These are phyloP conservation scores for Drosophila nannoptera DNA, from an alignment of 1,140 invertebrate species.

Conservation along the genomic window DNA sequence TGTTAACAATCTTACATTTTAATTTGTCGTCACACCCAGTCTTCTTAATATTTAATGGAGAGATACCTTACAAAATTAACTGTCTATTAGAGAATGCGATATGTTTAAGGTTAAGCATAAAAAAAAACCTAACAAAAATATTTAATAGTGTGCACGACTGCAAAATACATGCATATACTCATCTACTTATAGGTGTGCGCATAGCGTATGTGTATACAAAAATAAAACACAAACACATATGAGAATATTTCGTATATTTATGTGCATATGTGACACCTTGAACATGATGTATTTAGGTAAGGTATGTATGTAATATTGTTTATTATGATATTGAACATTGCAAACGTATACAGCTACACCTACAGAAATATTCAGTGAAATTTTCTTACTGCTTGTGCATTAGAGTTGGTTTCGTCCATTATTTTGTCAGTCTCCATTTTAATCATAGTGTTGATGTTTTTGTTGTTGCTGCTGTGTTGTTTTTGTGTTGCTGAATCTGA, in stretches of 20 bases:
- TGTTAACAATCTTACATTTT: no score
- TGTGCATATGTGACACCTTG: conserved; percentile 60
- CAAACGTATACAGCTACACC: conserved; percentile 5
- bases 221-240: conserved; percentile 55
- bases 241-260: conserved; percentile 2
- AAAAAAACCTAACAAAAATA: conserved; percentile 29
- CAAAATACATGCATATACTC: conserved; percentile 37
- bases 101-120: conserved; percentile 57
- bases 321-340: neutral
- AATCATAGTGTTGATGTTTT: conserved; percentile 75
- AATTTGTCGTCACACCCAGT: no score
- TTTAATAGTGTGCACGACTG: conserved; percentile 70
- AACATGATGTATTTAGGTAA: conserved; percentile 41
- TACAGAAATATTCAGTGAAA: conserved; percentile 14
- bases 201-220: conserved; percentile 51
- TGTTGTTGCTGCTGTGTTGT: conserved; percentile 49
- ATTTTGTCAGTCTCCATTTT: conserved; percentile 81
- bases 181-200: neutral
- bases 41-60: neutral
- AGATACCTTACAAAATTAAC: neutral
- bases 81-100: conserved; percentile 19
- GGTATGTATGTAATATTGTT: conserved; percentile 8
- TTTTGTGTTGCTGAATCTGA: conserved; percentile 58
- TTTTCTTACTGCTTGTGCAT: conserved; percentile 77
- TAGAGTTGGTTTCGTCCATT: conserved; percentile 80